Base-by-base conservation (phyloP, 2,797 vertebrate genomes). In the Benthosema pterotum region DNA sequence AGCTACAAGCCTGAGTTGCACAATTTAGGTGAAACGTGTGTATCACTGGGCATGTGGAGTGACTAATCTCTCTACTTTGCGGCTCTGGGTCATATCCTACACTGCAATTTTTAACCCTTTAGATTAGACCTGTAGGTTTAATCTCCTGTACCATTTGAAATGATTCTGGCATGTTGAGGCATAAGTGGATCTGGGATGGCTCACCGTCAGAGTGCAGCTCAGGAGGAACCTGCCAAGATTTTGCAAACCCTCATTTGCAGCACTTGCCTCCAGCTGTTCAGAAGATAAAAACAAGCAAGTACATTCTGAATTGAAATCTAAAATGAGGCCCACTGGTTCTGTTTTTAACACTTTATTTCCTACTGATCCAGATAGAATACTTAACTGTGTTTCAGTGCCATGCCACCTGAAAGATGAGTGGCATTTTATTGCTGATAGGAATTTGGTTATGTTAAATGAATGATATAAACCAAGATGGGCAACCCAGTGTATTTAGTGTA, bases 171-270 rank as follows among this genome's bases (percentile, higher is more conserved):
- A 19, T 53, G n/a, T 50, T 61, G 51, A 54, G 9, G 16, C 62
- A 38, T 54, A 38, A 28, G 48, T 14, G 60, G 38, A 55, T 66
- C 46, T 43, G 42, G 56, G 60, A 42, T 70, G 8, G 11, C 15
- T n/a, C 32, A 22, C 13, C 12, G 22, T 52, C 54, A 14, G 38
- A 14, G 38, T 9, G 50, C 32, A 51, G 18, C 25, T 56, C 52
- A 50, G 48, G 60, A 45, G 25, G 8, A 45, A 61, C 14, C 16
- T 22, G 16, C 62, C 15, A 38, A 60, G 46, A 52, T 15, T 57
- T 47, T 32, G n/a, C 4, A 65, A 13, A 43, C 32, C 42, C 19
- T 47, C 5, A 42, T 73, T 71, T 71, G 14, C 60, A 57, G 14
- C 60, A 57, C 43, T 47, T 42, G 52, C 57, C 38, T 55, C 25